phyloP scores from a whole-genome alignment of 2,888 invertebrate genomes.

The Cybosia mesomella region DNA sequence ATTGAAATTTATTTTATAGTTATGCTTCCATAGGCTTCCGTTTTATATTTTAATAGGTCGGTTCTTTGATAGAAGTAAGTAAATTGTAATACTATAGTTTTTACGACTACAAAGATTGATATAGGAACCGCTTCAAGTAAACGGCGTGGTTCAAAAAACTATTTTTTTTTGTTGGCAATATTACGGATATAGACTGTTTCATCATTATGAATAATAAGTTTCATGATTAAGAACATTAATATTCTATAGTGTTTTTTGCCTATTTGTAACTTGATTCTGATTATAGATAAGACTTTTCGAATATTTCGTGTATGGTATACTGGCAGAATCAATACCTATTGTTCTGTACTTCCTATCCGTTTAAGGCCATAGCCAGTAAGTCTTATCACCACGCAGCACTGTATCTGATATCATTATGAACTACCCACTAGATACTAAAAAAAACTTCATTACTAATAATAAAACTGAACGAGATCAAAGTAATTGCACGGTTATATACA shows the following conservation, averaged over 20 bases:
- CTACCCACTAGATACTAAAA: neutral
- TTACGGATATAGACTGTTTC: slow-evolving; percentile 50
- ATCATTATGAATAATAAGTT: slow-evolving; percentile 51
- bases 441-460: neutral
- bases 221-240: slow-evolving; percentile 49
- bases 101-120: slow-evolving; percentile 73
- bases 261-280: slow-evolving; percentile 46
- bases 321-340: slow-evolving; percentile 21
- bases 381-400: neutral
- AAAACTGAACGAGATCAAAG: neutral
- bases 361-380: slow-evolving; percentile 1
- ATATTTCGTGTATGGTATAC: slow-evolving; percentile 28
- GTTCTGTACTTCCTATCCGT: slow-evolving; percentile 27
- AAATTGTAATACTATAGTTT: slow-evolving; percentile 68
- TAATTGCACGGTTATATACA: neutral
- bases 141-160: slow-evolving; percentile 52
- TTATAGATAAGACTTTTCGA: slow-evolving; percentile 38
- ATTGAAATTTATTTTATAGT: slow-evolving; percentile 76
- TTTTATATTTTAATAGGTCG: slow-evolving; percentile 75
- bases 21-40: slow-evolving; percentile 75
- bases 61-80: slow-evolving; percentile 65
- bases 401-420: neutral
- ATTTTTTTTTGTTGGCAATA: slow-evolving; percentile 41
- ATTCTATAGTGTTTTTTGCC: slow-evolving; percentile 46
- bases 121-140: slow-evolving; percentile 49